Percentiles rank a stretch among this genome's conserved stretches.
Evolutionary conservation across 2,113 vertebrate genomes (phyloP).

Genomic region (Isichthys henryi): DNA sequence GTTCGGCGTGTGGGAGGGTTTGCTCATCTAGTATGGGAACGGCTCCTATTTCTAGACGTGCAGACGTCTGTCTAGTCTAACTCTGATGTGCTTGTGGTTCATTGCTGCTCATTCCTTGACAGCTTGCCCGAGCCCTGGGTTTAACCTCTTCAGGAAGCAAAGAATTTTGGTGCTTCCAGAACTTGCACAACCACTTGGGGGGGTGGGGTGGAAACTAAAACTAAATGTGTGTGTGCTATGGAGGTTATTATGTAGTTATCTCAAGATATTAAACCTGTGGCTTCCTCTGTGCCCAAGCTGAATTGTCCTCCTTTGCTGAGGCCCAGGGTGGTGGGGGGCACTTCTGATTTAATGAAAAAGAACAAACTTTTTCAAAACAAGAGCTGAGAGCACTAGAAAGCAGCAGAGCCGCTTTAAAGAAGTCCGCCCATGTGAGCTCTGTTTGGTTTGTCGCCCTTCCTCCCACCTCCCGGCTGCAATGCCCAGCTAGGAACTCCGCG

Average conservation of each 20-base stretch:
- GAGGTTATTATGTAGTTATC: background rate
- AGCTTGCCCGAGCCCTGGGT: background rate
- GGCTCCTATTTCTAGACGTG: slow-evolving; percentile 17
- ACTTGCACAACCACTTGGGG: background rate
- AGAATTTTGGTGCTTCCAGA: background rate
- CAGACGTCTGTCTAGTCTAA: slow-evolving; percentile 9
- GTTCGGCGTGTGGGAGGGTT: slow-evolving; percentile 6
- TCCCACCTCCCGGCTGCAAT: background rate
- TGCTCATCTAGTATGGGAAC: background rate
- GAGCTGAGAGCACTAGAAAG: background rate
- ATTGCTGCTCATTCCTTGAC: background rate
- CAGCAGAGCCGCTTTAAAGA: background rate
- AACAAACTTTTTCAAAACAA: background rate
- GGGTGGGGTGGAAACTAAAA: background rate
- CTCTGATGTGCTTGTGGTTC: background rate
- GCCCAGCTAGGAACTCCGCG: slow-evolving; percentile 16
- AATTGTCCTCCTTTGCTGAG: slow-evolving; percentile 44
- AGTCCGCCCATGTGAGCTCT: background rate
- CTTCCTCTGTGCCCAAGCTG: slow-evolving; percentile 56
- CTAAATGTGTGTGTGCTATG: slow-evolving; percentile 9
- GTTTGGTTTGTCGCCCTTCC: background rate
- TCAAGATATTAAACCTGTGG: slow-evolving; percentile 41
- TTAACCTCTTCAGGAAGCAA: background rate
- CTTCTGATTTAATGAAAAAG: background rate
- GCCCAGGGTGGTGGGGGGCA: slow-evolving; percentile 38